Percentiles rank a stretch among this genome's conserved stretches.
Evolutionary conservation across 2,888 invertebrate species (phyloP).

Genomic region (Therioaphis trifolii): DNA sequence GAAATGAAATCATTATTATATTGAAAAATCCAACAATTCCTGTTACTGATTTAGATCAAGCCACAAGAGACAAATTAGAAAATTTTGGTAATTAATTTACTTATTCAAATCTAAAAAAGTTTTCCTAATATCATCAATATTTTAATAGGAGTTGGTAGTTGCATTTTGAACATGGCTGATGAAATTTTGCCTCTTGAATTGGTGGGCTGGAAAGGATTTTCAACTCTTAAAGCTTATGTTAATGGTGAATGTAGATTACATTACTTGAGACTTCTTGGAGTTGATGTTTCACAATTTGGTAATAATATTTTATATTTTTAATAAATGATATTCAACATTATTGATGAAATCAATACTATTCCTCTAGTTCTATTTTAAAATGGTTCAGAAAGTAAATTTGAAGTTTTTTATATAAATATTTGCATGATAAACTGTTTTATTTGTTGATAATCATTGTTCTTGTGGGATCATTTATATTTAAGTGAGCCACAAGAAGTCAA

Average conservation of each 20-base stretch:
- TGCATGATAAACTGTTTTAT: too few relatives aligned
- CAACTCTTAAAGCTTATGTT: slow-evolving; percentile 88
- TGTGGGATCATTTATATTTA: too few relatives aligned
- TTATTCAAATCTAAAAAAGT: not conserved
- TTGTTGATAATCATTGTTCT: too few relatives aligned
- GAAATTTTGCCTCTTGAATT: slow-evolving; percentile 74
- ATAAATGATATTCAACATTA: not conserved
- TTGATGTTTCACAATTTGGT: slow-evolving; percentile 88
- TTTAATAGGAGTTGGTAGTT: slow-evolving; percentile 62
- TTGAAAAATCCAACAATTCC: slow-evolving; percentile 86
- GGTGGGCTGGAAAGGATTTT: slow-evolving; percentile 92
- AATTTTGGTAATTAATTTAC: slow-evolving; percentile 75
- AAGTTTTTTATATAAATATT: too few relatives aligned
- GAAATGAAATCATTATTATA: slow-evolving; percentile 81
- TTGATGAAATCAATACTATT: too few relatives aligned
- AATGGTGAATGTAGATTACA: slow-evolving; percentile 87
- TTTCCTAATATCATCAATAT: slow-evolving; percentile 39
- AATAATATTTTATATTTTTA: slow-evolving; percentile 66
- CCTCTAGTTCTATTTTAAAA: too few relatives aligned
- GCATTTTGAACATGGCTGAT: slow-evolving; percentile 64
- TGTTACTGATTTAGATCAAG: slow-evolving; percentile 75
- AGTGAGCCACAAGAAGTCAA: not conserved
- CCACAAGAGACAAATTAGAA: slow-evolving; percentile 77
- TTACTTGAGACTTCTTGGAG: slow-evolving; percentile 85
- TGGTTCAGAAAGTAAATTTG: too few relatives aligned